These are phyloP conservation scores for Bryconaethiops microstoma DNA, from an alignment of 2,797 vertebrate species.

Conservation along the genomic window DNA sequence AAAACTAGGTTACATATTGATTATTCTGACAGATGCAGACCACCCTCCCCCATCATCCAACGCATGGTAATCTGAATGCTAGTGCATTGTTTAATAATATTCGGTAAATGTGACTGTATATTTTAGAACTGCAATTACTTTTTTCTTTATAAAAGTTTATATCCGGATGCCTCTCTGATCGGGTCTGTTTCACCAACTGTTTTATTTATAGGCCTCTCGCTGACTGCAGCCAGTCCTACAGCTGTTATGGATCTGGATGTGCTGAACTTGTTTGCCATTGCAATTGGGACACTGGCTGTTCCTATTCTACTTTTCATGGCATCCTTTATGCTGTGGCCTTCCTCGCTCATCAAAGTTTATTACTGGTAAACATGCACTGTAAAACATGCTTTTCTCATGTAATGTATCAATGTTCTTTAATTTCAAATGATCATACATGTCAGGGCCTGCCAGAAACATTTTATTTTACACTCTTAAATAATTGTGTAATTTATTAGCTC, in stretches of 20 bases:
- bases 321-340: conserved; percentile 92
- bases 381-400: neutral
- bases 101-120: neutral
- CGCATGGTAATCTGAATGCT: conserved; percentile 19
- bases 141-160: neutral
- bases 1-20: conserved; percentile 51
- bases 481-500: neutral
- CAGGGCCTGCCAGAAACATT: neutral
- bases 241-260: conserved; percentile 87
- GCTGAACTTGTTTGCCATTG: conserved; percentile 90
- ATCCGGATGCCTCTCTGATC: neutral
- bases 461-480: neutral
- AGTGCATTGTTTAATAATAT: neutral
- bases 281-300: conserved; percentile 86
- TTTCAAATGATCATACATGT: neutral
- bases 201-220: neutral
- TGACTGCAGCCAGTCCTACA: conserved; percentile 39
- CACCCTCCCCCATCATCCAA: conserved; percentile 23
- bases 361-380: conserved; percentile 82
- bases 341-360: conserved; percentile 91
- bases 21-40: conserved; percentile 29
- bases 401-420: neutral
- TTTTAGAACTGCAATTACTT: neutral
- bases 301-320: conserved; percentile 93
- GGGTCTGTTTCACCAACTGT: neutral